Base-by-base conservation (phyloP, 2,797 vertebrate species). In the Danionella dracula region DNA sequence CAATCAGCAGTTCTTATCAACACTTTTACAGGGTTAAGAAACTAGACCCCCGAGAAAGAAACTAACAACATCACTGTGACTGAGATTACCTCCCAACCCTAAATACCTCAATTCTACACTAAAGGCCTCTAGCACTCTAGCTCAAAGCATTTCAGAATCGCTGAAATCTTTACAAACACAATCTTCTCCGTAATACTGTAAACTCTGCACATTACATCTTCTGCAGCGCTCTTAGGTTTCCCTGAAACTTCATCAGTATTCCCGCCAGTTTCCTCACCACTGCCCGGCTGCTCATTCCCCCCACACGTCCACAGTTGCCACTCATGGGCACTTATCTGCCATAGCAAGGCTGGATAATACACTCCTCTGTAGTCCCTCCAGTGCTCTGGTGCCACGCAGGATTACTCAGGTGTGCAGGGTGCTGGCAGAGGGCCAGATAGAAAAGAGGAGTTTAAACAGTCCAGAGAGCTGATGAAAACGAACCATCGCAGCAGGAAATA, bases 211-310 rank as follows among this genome's bases (percentile, higher is more conserved):
- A 50, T 68, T 67, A 70, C 63, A 70, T 70, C 58, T 63, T 49
- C 41, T 58, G 42, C 57, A 16, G 29, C 21, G 51, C 51, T 65
- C 53, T 71, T 71, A 21, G 60, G 57, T 73, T 73, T 51, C 54
- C 42, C 38, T 73, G 54, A 44, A 13, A 53, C 71, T 66, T 68
- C 65, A 68, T 71, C 70, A 63, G 58, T 60, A 67, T 73, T 76
- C 58, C 49, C 27, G 31, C 34, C 57, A 38, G 56, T 73, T 61
- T 72, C 48, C 54, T 41, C 44, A 34, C 13, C 13, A 15, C 34
- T 49, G 27, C 32, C 31, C 53, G 48, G 66, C 34, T 57, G 12
- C 56, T 56, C 63, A 49, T 73, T 63, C 53, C 53, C 27, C 35
- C 23, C 46, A 32, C 46, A 45, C 21, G 17, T 61, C 32, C 57